Evolutionary conservation across 2,888 invertebrate genomes (phyloP).

Genomic region (Troides aeacus): DNA sequence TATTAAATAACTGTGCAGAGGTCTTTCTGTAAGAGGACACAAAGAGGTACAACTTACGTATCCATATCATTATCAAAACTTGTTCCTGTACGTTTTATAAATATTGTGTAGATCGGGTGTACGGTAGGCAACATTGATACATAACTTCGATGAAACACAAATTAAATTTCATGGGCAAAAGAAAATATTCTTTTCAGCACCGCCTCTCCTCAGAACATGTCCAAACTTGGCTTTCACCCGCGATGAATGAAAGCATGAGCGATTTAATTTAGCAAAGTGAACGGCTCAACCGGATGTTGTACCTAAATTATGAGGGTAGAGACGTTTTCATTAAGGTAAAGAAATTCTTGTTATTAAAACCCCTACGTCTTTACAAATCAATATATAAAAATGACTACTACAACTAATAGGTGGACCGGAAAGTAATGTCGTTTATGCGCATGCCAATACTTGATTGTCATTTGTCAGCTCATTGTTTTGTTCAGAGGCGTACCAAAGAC

Average conservation of each 20-base stretch:
- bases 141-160: slow-evolving; percentile 6
- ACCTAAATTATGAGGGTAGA: slow-evolving; percentile 17
- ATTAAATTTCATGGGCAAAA: slow-evolving; percentile 22
- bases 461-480: no score
- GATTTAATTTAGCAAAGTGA: slow-evolving; percentile 41
- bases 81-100: no score
- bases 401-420: no score
- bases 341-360: background rate
- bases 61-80: no score
- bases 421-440: no score
- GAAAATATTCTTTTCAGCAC: slow-evolving; percentile 28
- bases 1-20: no score
- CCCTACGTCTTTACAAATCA: background rate
- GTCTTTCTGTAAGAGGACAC: no score
- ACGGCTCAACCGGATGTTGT: slow-evolving; percentile 25
- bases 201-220: slow-evolving; percentile 33
- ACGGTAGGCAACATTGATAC: background rate
- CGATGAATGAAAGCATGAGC: slow-evolving; percentile 27
- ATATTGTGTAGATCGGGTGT: no score
- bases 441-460: no score
- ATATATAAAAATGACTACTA: no score
- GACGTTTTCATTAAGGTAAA: slow-evolving; percentile 20
- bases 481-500: no score
- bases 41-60: no score
- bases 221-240: slow-evolving; percentile 32